Conservation (phyloP, 2,113 vertebrate species). For the Galeopterus variegatus region DNA sequence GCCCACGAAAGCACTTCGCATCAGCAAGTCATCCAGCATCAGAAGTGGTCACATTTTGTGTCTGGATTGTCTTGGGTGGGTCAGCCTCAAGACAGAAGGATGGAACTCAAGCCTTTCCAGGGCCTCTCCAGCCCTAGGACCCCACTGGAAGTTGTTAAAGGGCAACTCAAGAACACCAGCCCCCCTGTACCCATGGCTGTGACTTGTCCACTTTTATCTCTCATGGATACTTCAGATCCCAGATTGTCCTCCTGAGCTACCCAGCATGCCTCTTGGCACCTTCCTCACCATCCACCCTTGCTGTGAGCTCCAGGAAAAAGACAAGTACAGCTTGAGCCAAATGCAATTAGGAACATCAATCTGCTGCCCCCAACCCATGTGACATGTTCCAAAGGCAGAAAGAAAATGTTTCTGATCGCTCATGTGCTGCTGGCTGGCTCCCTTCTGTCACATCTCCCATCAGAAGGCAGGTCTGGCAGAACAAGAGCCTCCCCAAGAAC, state of each 20-base stretch:
- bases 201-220: constrained; percentile 19
- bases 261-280: constrained; percentile 75
- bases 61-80: neutral
- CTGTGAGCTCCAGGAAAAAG: constrained; percentile 53
- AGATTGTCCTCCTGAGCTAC: constrained; percentile 67
- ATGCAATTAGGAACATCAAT: constrained; percentile 80
- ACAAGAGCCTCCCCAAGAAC: neutral
- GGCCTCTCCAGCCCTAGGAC: neutral
- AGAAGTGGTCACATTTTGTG: neutral
- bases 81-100: neutral
- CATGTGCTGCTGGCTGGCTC: neutral
- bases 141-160: neutral
- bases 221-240: constrained; percentile 45
- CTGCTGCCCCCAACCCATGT: constrained; percentile 72
- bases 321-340: constrained; percentile 77
- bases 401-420: constrained; percentile 8
- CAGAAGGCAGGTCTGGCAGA: neutral
- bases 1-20: neutral
- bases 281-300: neutral
- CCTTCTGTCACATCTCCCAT: neutral
- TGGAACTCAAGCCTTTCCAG: neutral
- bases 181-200: neutral
- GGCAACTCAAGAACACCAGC: neutral
- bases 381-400: constrained; percentile 43
- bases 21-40: neutral